phyloP scores from a whole-genome alignment of 2,888 invertebrate species.

The Phlogophora meticulosa region DNA sequence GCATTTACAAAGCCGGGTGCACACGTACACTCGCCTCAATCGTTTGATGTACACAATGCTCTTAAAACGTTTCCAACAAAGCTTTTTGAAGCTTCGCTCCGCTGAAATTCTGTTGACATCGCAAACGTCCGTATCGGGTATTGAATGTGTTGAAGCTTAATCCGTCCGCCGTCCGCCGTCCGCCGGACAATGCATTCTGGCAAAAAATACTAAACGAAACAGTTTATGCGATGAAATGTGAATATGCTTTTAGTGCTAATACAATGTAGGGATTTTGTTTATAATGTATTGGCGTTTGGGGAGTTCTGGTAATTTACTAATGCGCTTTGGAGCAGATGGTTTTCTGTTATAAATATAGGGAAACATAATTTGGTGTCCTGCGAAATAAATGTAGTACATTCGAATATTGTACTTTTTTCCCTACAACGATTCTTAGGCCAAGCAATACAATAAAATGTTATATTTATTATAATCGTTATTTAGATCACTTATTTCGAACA shows the following conservation, averaged over 20 bases:
- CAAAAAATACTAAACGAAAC: slow-evolving; percentile 53
- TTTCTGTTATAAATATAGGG: not conserved
- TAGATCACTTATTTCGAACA: too few relatives aligned
- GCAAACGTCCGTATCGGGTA: slow-evolving; percentile 68
- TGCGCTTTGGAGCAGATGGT: not conserved
- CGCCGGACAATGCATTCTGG: slow-evolving; percentile 61
- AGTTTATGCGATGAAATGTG: slow-evolving; percentile 41
- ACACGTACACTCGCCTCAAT: slow-evolving; percentile 60
- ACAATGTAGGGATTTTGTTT: slow-evolving; percentile 23
- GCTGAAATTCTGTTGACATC: slow-evolving; percentile 67
- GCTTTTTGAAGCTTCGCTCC: slow-evolving; percentile 63
- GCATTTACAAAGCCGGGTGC: slow-evolving; percentile 53
- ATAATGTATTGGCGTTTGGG: slow-evolving; percentile 8
- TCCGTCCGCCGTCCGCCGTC: slow-evolving; percentile 67
- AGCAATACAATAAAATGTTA: not conserved
- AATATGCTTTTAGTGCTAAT: slow-evolving; percentile 38
- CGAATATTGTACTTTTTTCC: not conserved
- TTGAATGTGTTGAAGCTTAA: slow-evolving; percentile 68
- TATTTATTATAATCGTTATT: too few relatives aligned
- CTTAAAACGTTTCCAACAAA: slow-evolving; percentile 70
- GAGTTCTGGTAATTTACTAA: slow-evolving; percentile 18
- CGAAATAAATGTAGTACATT: not conserved
- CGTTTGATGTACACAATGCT: slow-evolving; percentile 65
- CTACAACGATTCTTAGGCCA: not conserved
- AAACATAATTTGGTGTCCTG: not conserved